phyloP scores from a whole-genome alignment of 1,140 invertebrate genomes.

The Atta cephalotes region DNA sequence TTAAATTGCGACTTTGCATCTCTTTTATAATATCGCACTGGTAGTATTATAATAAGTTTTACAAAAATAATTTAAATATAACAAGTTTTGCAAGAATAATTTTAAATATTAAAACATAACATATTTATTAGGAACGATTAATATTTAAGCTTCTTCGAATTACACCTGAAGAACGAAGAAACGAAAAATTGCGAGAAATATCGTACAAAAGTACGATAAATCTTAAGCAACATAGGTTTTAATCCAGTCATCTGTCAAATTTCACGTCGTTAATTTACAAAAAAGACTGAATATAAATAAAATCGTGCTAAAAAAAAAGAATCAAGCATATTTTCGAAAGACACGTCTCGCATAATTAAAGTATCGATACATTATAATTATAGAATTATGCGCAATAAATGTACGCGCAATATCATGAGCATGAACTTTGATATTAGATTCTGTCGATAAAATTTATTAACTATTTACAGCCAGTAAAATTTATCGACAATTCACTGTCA shows the following conservation, averaged over 20 bases:
- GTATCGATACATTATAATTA: constrained; percentile 31
- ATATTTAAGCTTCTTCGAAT: constrained; percentile 37
- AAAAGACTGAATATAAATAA: background rate
- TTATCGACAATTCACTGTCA: background rate
- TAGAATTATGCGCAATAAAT: constrained; percentile 19
- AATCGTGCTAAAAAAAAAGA: background rate
- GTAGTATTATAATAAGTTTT: background rate
- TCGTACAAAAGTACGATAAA: constrained; percentile 11
- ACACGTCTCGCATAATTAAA: constrained; percentile 29
- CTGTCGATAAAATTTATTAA: constrained; percentile 13
- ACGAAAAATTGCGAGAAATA: constrained; percentile 21
- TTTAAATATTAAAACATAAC: constrained; percentile 3
- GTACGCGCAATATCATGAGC: background rate
- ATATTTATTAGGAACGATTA: constrained; percentile 50
- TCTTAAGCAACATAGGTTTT: constrained; percentile 8
- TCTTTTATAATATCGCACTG: background rate
- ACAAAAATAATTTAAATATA: background rate
- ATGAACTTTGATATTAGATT: background rate
- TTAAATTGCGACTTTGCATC: background rate
- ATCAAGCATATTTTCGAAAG: constrained; percentile 16
- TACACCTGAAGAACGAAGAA: constrained; percentile 5
- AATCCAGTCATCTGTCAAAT: background rate
- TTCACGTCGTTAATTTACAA: background rate
- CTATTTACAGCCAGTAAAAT: background rate
- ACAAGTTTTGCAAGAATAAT: background rate